Evolutionary conservation across 2,113 vertebrate species (phyloP).

Genomic region (Semicossyphus pulcher): DNA sequence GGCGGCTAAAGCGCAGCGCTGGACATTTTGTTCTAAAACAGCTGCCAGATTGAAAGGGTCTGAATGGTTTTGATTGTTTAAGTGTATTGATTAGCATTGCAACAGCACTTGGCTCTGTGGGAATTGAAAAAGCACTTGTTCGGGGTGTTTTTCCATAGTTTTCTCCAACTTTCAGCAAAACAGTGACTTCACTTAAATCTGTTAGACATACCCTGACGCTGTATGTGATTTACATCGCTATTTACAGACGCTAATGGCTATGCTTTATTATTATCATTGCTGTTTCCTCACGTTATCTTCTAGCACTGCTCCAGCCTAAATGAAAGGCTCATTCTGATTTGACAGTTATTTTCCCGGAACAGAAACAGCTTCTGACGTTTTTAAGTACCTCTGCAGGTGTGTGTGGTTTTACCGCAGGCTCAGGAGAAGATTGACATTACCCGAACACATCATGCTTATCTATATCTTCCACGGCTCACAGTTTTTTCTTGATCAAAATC

Average conservation of each 20-base stretch:
- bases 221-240: background rate
- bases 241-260: too few species aligned
- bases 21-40: conserved; percentile 46
- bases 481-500: background rate
- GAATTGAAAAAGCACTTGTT: background rate
- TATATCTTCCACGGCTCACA: background rate
- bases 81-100: conserved; percentile 48
- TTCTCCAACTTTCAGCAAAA: background rate
- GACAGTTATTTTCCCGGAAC: too few species aligned
- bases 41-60: conserved; percentile 42
- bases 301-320: background rate
- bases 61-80: conserved; percentile 30
- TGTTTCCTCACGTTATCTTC: background rate
- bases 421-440: background rate
- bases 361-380: too few species aligned
- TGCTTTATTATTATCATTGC: too few species aligned
- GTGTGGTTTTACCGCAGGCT: background rate
- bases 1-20: conserved; percentile 48
- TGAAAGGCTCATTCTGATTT: background rate
- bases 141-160: background rate
- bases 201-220: background rate
- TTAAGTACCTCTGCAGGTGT: background rate
- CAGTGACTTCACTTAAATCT: background rate
- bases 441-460: background rate
- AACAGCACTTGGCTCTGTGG: conserved; percentile 15